Evolutionary conservation across 2,797 vertebrate species (phyloP), one percentile per base, ranked within the genome.

Genomic region (Eulemur albifrons): DNA sequence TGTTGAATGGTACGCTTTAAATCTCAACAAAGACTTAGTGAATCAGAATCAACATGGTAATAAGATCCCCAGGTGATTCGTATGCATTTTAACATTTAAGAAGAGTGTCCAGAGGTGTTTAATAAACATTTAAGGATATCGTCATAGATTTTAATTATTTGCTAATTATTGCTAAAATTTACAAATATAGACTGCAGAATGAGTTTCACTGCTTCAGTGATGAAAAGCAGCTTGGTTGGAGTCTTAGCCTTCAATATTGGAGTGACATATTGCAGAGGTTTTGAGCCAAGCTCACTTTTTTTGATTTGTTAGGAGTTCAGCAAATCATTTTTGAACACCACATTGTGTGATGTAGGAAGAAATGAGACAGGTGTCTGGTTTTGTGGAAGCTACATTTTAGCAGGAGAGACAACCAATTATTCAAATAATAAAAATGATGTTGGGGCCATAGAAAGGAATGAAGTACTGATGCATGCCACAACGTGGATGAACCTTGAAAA

Each of bases 61-160:
- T 38, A 91, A 38, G 45, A 43, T 65, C 9, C 21, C 7, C 2
- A n/a, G 50, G 54, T 82, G 32, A 54, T 61, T 20, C 38, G 12
- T 65, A 8, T 45, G 15, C 25, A 59, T 81, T 59, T 86, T 75
- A 65, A 76, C 43, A 52, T 67, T 70, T 45, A 65, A 93, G 67
- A 50, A 88, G 82, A 82, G 15, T 43, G 38, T 73, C 7, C 13
- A 20, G 7, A 40, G 6, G 1, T 59, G 11, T 45, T n/a, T 69
- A 57, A 20, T 43, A 73, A 25, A 35, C 59, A 45, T 83, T 76
- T 75, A 72, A 35, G 18, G n/a, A 57, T 43, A 35, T 7, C n/a
- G 82, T 88, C 63, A 43, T 75, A 40, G 40, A 40, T 69, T 82
- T 92, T 65, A 92, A 67, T 86, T 92, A 80, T 67, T 90, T 85